Percentiles rank a stretch among this genome's conserved stretches.
Evolutionary conservation across 2,113 vertebrate species (phyloP).

Genomic region (Rhinolophus sinicus): DNA sequence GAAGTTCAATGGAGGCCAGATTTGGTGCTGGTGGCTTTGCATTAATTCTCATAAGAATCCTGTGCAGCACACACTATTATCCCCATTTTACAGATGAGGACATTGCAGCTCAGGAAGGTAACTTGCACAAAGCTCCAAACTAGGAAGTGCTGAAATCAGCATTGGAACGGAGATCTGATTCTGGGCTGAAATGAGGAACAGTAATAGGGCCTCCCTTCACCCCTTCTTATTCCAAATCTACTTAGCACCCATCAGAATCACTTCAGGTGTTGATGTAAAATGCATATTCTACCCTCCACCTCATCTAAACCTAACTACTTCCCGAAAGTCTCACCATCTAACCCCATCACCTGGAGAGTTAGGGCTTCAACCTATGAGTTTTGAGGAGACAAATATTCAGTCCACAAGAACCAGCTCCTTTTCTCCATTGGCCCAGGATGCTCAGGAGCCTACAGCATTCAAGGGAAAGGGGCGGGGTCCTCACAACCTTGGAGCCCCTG

Average conservation of each 20-base stretch:
- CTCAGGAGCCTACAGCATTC: neutral
- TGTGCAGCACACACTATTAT: neutral
- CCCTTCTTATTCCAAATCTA: neutral
- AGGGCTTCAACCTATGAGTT: neutral
- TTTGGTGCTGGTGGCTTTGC: neutral
- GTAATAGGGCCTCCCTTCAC: neutral
- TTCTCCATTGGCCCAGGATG: neutral
- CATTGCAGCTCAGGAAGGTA: neutral
- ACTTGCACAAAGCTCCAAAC: neutral
- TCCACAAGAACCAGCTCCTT: neutral
- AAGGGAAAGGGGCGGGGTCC: too few relatives aligned
- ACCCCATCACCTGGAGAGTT: neutral
- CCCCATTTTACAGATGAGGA: neutral
- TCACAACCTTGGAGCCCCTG: neutral
- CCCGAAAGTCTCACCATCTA: neutral
- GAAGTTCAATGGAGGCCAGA: neutral
- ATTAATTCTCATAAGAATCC: neutral
- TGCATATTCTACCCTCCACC: neutral
- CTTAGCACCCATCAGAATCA: neutral
- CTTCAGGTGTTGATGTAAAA: neutral
- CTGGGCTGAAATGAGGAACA: neutral
- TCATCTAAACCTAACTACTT: neutral
- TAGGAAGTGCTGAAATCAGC: neutral
- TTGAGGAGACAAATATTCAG: neutral
- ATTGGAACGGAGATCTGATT: neutral